Conservation (phyloP, 2,113 vertebrate species). For the Chinchilla lanigera region DNA sequence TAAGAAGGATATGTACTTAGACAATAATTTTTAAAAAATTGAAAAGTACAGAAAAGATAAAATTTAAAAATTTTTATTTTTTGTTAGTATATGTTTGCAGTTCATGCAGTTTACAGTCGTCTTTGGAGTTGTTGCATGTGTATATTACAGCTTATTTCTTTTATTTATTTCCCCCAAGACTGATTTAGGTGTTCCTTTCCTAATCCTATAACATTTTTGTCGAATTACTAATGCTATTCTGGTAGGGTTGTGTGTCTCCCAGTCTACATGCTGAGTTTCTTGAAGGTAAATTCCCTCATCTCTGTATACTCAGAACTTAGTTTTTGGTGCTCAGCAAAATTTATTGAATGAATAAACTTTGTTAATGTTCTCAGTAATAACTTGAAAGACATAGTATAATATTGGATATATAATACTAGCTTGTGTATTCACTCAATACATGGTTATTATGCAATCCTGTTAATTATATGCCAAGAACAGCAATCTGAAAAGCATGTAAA, state of each 20-base stretch:
- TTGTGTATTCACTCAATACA: slow-evolving; percentile 15
- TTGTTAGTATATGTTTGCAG: background rate
- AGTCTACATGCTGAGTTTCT: slow-evolving; percentile 11
- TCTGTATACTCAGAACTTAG: background rate
- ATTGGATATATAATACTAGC: background rate
- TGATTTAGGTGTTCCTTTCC: background rate
- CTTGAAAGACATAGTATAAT: slow-evolving; percentile 36
- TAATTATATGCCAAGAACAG: slow-evolving; percentile 23
- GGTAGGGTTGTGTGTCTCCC: slow-evolving; percentile 18
- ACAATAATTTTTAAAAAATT: background rate
- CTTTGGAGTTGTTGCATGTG: background rate
- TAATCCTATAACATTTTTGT: slow-evolving; percentile 5
- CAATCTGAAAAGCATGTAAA: slow-evolving; percentile 29
- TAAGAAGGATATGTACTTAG: slow-evolving; percentile 12
- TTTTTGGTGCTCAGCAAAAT: slow-evolving; percentile 52
- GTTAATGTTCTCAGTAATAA: slow-evolving; percentile 32
- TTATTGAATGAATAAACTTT: slow-evolving; percentile 41
- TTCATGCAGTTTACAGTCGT: background rate
- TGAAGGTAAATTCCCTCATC: slow-evolving; percentile 19
- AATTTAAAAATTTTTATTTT: background rate
- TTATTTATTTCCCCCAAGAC: background rate
- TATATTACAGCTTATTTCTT: background rate
- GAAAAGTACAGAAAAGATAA: slow-evolving; percentile 49
- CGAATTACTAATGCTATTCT: background rate
- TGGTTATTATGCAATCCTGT: background rate